These are phyloP conservation scores for Lepidurus apus DNA, from an alignment of 1,140 invertebrate genomes.

Conservation along the genomic window DNA sequence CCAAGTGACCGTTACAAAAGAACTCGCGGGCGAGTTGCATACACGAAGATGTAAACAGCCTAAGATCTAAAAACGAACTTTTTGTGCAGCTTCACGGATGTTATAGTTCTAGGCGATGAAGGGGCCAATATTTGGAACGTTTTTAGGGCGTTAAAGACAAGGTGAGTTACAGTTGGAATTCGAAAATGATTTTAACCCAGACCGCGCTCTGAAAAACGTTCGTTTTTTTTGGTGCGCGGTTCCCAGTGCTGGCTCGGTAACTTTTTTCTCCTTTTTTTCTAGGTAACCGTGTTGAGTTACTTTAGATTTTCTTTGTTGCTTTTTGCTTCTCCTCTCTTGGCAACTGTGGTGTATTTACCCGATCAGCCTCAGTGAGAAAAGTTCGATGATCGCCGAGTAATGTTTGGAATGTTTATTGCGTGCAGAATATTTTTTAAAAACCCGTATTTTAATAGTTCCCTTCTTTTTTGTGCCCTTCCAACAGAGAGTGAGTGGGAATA, in stretches of 20 bases:
- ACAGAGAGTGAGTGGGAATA: background rate
- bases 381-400: background rate
- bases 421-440: background rate
- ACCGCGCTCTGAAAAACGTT: background rate
- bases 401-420: conserved; percentile 7
- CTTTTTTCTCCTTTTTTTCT: background rate
- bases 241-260: background rate
- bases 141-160: background rate
- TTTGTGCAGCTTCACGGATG: background rate
- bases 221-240: background rate
- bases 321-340: background rate
- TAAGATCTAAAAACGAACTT: background rate
- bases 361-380: conserved; percentile 5
- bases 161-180: conserved; percentile 1
- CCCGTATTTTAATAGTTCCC: background rate
- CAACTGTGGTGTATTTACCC: background rate
- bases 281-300: conserved; percentile 4
- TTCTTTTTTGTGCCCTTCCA: background rate
- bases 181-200: conserved; percentile 15
- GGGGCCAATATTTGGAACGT: background rate
- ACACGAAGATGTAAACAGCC: background rate
- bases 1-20: background rate
- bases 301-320: background rate
- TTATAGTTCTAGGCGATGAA: background rate
- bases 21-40: background rate